Base-by-base conservation (phyloP, 2,113 vertebrate species). In the Chloropsis hardwickii region DNA sequence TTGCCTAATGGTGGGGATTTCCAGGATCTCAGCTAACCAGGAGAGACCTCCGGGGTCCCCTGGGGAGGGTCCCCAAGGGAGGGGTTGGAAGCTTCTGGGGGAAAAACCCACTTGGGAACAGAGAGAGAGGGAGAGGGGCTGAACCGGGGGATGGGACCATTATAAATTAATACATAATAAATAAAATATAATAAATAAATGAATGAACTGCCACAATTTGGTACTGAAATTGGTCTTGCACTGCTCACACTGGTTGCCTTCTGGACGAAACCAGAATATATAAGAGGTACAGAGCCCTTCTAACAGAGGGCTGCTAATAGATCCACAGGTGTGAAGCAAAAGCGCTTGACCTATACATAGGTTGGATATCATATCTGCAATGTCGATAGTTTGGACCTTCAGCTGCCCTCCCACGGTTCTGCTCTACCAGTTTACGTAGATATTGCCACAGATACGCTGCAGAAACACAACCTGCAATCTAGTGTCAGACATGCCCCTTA, bases 341-440 rank as follows among this genome's bases (percentile, higher is more conserved):
- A 71, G 14, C n/a, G 51, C 27, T 82, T 79, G 45, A n/a, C 24
- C 18, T 17, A 65, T 11, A 9, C 0, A 0, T 54, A 69, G 16
- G 14, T 7, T 81, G 27, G 37, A 61, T 39, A 37, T n/a, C 14
- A 3, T 21, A 11, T 29, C 33, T 86, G 40, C 11, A 60, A 3
- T 45, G n/a, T 3, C 56, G 65, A 15, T 3, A 12, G 14, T 53
- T 85, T 67, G 57, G 37, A 35, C 33, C 9, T 81, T 53, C 28
- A 39, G 11, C 14, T 77, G 28, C 24, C 12, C 27, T 57, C 35
- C 29, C 29, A 37, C 1, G 1, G n/a, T 71, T 80, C 61, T 79
- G 12, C 51, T 40, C 45, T 28, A 33, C 40, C 67, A 45, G 14
- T 7, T 60, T 18, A 13, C 11, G 18, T 1, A 24, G 12, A 5